phyloP scores from a whole-genome alignment of 2,797 vertebrate genomes.

The Rhabdomys pumilio region DNA sequence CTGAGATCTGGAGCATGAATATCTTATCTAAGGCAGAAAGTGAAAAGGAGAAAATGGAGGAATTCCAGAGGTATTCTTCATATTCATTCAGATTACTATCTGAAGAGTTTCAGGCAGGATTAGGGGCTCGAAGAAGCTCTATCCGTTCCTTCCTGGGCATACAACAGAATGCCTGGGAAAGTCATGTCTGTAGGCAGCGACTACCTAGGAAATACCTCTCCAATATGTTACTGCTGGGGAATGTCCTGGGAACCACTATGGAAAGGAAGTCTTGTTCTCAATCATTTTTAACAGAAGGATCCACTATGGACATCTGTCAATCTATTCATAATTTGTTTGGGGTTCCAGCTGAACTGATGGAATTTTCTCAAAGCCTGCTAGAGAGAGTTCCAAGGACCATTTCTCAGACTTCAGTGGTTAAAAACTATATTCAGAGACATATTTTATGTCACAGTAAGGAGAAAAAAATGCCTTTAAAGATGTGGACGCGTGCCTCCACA shows the following conservation, averaged over 20 bases:
- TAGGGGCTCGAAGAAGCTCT: slow-evolving; percentile 6
- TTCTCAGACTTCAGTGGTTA: slow-evolving; percentile 65
- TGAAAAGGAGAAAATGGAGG: neutral
- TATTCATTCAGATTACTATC: slow-evolving; percentile 39
- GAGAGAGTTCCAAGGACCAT: slow-evolving; percentile 39
- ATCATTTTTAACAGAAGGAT: slow-evolving; percentile 45
- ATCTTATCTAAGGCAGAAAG: slow-evolving; percentile 28
- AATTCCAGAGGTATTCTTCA: slow-evolving; percentile 35
- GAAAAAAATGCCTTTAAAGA: slow-evolving; percentile 64
- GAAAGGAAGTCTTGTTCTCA: slow-evolving; percentile 67
- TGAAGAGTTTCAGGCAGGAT: slow-evolving; percentile 24
- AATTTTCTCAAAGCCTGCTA: slow-evolving; percentile 71
- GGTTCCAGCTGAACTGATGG: slow-evolving; percentile 77
- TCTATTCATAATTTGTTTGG: slow-evolving; percentile 79
- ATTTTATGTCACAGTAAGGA: slow-evolving; percentile 37
- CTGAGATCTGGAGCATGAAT: slow-evolving; percentile 20
- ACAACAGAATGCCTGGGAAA: slow-evolving; percentile 75
- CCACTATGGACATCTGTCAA: slow-evolving; percentile 33
- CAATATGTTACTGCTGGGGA: slow-evolving; percentile 73
- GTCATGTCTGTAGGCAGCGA: slow-evolving; percentile 62
- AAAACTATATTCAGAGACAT: slow-evolving; percentile 79
- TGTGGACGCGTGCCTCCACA: slow-evolving; percentile 77
- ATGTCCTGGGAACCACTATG: slow-evolving; percentile 72
- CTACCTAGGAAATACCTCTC: slow-evolving; percentile 81
- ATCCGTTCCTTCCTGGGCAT: slow-evolving; percentile 62